These are phyloP conservation scores for Tribolium castaneum DNA, from an alignment of 1,140 invertebrate genomes.

Conservation along the genomic window DNA sequence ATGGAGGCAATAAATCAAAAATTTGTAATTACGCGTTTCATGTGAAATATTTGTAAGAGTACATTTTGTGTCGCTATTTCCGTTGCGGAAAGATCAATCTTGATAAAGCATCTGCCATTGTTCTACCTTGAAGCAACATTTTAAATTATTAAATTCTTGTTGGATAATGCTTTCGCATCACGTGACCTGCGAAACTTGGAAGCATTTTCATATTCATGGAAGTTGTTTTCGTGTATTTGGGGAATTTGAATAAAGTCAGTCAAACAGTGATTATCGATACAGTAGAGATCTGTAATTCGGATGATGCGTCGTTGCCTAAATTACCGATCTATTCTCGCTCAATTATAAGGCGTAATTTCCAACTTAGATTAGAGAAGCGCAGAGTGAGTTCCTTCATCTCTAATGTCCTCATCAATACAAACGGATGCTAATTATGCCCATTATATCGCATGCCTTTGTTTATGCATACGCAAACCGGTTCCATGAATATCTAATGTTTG, in stretches of 20 bases:
- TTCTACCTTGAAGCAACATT: background rate
- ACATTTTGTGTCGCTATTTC: background rate
- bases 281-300: background rate
- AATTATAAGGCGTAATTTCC: slow-evolving; percentile 37
- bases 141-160: background rate
- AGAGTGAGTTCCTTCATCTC: slow-evolving; percentile 14
- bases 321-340: slow-evolving; percentile 32
- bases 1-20: too few species aligned
- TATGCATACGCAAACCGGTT: slow-evolving; percentile 37
- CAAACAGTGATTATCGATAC: background rate
- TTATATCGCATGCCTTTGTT: slow-evolving; percentile 38
- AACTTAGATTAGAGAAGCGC: slow-evolving; percentile 24
- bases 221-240: too few species aligned
- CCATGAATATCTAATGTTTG: slow-evolving; percentile 35
- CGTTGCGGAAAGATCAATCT: background rate
- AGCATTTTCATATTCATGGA: background rate
- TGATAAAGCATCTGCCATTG: background rate
- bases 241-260: background rate
- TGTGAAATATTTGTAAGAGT: too few species aligned
- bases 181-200: background rate
- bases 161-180: background rate
- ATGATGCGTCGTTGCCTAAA: background rate
- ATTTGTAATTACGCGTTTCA: too few species aligned
- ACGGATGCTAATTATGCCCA: slow-evolving; percentile 41
- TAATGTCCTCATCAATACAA: slow-evolving; percentile 38